phyloP scores from a whole-genome alignment of 2,888 invertebrate genomes.

The Scaptomyza caliginosa region DNA sequence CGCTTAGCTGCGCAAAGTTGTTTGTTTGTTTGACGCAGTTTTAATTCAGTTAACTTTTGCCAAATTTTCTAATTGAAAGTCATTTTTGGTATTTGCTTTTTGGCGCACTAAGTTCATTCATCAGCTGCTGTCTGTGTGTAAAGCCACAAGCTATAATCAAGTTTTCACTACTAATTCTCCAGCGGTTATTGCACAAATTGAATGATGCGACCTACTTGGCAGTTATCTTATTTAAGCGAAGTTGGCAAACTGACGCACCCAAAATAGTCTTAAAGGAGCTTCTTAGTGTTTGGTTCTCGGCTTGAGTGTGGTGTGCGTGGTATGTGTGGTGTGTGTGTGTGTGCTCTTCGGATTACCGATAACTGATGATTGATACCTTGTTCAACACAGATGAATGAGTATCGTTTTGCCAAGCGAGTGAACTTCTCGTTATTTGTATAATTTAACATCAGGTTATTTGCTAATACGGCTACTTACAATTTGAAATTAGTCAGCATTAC shows the following conservation, averaged over 20 bases:
- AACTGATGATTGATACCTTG: slow-evolving; percentile 47
- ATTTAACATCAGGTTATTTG: slow-evolving; percentile 36
- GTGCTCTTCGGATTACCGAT: slow-evolving; percentile 29
- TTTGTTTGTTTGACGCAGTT: slow-evolving; percentile 17
- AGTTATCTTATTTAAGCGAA: slow-evolving; percentile 41
- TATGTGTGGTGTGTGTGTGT: neutral
- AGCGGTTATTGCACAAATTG: slow-evolving; percentile 42
- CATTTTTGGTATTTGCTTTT: slow-evolving; percentile 21
- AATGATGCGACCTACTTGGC: slow-evolving; percentile 41
- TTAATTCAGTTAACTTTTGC: slow-evolving; percentile 40
- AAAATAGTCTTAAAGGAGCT: slow-evolving; percentile 4
- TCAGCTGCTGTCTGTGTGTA: neutral
- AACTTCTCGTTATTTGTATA: slow-evolving; percentile 33
- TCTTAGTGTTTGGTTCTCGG: neutral
- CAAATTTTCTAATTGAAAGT: slow-evolving; percentile 40
- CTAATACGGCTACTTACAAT: slow-evolving; percentile 21
- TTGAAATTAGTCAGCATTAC: slow-evolving; percentile 17
- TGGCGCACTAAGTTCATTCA: neutral
- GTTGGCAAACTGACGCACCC: slow-evolving; percentile 4
- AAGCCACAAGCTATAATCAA: slow-evolving; percentile 27
- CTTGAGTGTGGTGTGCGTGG: too few relatives aligned
- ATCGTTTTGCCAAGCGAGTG: slow-evolving; percentile 15
- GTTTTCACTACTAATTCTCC: slow-evolving; percentile 41
- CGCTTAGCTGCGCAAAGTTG: slow-evolving; percentile 6
- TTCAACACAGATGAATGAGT: slow-evolving; percentile 32